Evolutionary conservation across 2,888 invertebrate species (phyloP), one percentile per base, ranked within the genome.

Genomic region (Charanyca ferruginea): DNA sequence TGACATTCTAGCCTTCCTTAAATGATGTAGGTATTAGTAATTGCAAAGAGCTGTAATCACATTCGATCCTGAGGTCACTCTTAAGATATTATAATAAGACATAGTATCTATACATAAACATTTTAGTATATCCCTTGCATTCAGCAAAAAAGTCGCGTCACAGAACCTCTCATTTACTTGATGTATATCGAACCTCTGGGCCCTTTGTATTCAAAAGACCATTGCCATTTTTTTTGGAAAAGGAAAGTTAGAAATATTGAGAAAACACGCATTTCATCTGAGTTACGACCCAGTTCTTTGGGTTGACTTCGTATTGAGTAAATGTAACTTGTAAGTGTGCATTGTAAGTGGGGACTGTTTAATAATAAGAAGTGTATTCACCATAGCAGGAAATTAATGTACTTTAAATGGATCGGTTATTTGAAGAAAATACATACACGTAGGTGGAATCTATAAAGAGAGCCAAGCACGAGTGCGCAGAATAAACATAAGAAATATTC

Each of bases 121-220:
- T n/a, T n/a, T n/a, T 60, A 58, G 76, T 66, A 11, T 11, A 16
- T 38, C 38, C 75, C 71, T 51, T 67, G 73, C 73, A 79, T 78
- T 78, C 75, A 72, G 66, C 57, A 68, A 59, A 76, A 79, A 77
- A 58, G 67, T 73, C 75, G 71, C 79, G 80, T 79, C 81, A 81
- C 73, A 70, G 65, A 71, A 69, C 77, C 77, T 87, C 85, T 88
- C 90, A 89, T 90, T 90, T 86, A 85, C 79, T 84, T 89, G 89
- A 89, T 86, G 86, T 87, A 88, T 90, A 89, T 90, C 88, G 89
- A 89, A 87, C 86, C 86, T 86, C 71, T 73, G 71, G 77, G 80
- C 71, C 87, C 81, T 88, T 89, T 88, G 86, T 89, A 84, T 87
- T 88, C 86, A 86, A 86, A 85, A 81, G 83, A 80, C 79, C 79